A percentile compares a stretch with the other conserved stretches of the same genome.
phyloP scores from a whole-genome alignment of 2,888 invertebrate species.

The Apamea crenata region DNA sequence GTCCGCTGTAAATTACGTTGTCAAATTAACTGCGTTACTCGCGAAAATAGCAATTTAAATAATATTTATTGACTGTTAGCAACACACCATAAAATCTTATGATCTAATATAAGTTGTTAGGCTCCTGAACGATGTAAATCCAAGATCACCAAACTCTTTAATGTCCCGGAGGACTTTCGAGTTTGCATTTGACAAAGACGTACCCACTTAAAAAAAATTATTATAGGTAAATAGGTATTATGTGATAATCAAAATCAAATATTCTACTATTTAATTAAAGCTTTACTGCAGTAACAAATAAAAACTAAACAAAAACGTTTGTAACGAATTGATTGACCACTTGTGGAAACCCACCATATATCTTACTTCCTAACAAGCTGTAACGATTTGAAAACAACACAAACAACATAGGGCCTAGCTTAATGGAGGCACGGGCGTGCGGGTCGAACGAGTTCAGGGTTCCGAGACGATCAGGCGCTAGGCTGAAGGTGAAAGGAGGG shows the following conservation, averaged over 20 bases:
- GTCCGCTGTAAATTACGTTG: constrained; percentile 19
- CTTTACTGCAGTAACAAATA: not conserved
- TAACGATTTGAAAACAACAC: constrained; percentile 34
- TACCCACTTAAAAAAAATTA: not conserved
- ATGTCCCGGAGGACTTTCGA: not conserved
- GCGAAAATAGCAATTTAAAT: constrained; percentile 7
- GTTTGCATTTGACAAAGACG: not conserved
- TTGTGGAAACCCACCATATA: constrained; percentile 10
- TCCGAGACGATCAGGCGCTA: constrained; percentile 67
- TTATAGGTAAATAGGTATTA: not conserved
- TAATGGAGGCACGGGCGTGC: constrained; percentile 63
- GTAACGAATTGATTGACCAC: constrained; percentile 13
- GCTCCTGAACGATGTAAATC: not conserved
- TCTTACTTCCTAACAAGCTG: constrained; percentile 21
- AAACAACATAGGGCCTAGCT: constrained; percentile 45
- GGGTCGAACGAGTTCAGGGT: constrained; percentile 75
- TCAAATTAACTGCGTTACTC: constrained; percentile 17
- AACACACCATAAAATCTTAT: not conserved
- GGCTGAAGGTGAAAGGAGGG: constrained; percentile 81
- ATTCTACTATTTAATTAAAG: not conserved
- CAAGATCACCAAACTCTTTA: not conserved
- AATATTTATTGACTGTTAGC: not conserved
- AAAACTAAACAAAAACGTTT: not conserved
- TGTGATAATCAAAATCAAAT: not conserved
- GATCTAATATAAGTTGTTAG: not conserved